Conservation (phyloP, 2,888 invertebrate species). For the Nomada fucata region DNA sequence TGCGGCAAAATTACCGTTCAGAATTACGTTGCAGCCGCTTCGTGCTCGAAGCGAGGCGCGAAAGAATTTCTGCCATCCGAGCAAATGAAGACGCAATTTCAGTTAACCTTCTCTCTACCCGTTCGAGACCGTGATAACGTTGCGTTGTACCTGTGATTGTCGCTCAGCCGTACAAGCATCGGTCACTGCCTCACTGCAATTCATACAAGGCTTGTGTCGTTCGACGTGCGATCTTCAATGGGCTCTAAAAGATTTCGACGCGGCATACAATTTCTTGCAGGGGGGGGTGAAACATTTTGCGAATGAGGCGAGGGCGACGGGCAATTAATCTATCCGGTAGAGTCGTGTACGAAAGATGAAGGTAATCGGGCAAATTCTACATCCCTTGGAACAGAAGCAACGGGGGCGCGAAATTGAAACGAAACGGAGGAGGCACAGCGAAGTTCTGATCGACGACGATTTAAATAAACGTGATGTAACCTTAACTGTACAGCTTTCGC, state of each 20-base stretch:
- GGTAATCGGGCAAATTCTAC: too few species aligned
- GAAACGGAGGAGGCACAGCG: too few species aligned
- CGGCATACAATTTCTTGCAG: too few species aligned
- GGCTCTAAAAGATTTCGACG: too few species aligned
- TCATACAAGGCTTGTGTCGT: neutral
- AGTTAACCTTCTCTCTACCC: neutral
- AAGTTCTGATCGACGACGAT: too few species aligned
- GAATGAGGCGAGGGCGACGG: too few species aligned
- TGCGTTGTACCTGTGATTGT: neutral
- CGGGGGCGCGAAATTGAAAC: too few species aligned
- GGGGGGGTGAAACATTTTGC: too few species aligned
- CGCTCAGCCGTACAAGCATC: neutral
- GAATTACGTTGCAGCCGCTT: slow-evolving; percentile 2
- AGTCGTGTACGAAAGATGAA: too few species aligned
- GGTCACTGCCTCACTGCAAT: neutral
- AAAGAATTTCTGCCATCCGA: slow-evolving; percentile 5
- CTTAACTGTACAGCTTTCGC: neutral
- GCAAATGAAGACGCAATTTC: neutral
- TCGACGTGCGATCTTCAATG: too few species aligned
- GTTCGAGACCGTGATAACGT: neutral
- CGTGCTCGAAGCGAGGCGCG: neutral
- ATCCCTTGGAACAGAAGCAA: too few species aligned
- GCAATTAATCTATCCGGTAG: too few species aligned
- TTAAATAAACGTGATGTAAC: neutral
- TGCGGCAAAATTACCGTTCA: neutral